These are phyloP conservation scores for Parapsyche elsis DNA, from an alignment of 1,140 invertebrate species.

Conservation along the genomic window DNA sequence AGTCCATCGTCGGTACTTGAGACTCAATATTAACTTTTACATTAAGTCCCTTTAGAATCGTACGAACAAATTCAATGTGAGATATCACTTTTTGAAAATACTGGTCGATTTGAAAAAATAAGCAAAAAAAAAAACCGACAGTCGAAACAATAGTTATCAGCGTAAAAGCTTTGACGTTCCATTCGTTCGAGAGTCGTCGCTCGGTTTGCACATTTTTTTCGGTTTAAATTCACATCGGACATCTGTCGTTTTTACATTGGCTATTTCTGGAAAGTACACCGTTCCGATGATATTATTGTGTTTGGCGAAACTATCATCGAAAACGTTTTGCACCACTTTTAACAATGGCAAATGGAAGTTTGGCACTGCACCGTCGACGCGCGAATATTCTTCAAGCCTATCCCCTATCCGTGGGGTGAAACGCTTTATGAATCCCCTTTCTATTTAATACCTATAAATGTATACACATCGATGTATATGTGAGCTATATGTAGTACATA, in stretches of 20 bases:
- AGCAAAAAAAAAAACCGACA: not conserved
- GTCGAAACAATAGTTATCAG: not conserved
- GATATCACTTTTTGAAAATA: not conserved
- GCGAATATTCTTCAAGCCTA: constrained; percentile 46
- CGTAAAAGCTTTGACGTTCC: constrained; percentile 14
- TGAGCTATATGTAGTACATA: too few relatives aligned
- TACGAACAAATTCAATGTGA: not conserved
- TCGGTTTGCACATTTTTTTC: not conserved
- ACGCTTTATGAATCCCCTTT: constrained; percentile 47
- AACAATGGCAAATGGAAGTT: constrained; percentile 39
- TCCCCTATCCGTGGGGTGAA: constrained; percentile 38
- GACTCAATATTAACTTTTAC: constrained; percentile 28
- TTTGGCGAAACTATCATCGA: constrained; percentile 22
- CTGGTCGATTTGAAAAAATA: not conserved
- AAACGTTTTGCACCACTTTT: constrained; percentile 48
- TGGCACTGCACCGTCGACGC: constrained; percentile 48
- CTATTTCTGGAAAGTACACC: too few relatives aligned
- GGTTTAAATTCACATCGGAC: constrained; percentile 37
- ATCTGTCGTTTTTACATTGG: constrained; percentile 35
- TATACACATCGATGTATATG: not conserved
- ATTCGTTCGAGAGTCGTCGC: not conserved
- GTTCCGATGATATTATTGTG: not conserved
- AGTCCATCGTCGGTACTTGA: constrained; percentile 10
- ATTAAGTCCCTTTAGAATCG: constrained; percentile 15
- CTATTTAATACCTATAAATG: not conserved